Evolutionary conservation across 2,888 invertebrate species (phyloP), one percentile per base, ranked within the genome.

Genomic region (Microctonus aethiopoides): DNA sequence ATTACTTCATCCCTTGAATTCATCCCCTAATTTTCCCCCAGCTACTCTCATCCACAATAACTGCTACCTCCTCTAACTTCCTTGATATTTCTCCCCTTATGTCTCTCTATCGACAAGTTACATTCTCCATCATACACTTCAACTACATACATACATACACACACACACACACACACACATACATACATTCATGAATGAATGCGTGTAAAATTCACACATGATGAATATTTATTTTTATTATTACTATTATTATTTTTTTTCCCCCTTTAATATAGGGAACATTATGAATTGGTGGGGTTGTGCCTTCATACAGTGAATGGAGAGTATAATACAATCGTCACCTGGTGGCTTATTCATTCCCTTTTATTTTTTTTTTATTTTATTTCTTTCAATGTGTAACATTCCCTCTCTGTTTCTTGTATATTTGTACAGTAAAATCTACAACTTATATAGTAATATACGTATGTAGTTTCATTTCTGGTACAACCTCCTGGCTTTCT

Each of bases 1-100:
- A 32, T 24, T 46, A 16, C 67, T 56, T 65, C 51, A 66, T 46
- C 51, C 67, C 62, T 51, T 62, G 71, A 69, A 74, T 59, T 70
- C 65, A 64, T 46, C 64, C 64, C 32, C 59, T 59, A 68, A 65
- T 72, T 67, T 34, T 61, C 26, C 68, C 71, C 0, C 10, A 16
- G 16, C 13, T 7, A 57, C 32, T 32, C 57, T 57, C 57, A n/a
- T 24, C 11, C 32, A 16, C 32, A 16, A 6, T 32, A 32, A 32
- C 46, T 29, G 7, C 29, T 7, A 3, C 29, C 29, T 29, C 7
- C 7, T 29, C 29, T 7, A 29, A 29, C n/a, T n/a, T 29, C 4
- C 29, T 29, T 7, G 7, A 29, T 29, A 29, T 29, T 7, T 5
- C 29, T 7, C 29, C 7, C 7, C 7, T 29, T 7, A 29, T 29